Evolutionary conservation across 2,888 invertebrate species (phyloP), one percentile per base, ranked within the genome.

Genomic region (Caenorhabditis uteleia): DNA sequence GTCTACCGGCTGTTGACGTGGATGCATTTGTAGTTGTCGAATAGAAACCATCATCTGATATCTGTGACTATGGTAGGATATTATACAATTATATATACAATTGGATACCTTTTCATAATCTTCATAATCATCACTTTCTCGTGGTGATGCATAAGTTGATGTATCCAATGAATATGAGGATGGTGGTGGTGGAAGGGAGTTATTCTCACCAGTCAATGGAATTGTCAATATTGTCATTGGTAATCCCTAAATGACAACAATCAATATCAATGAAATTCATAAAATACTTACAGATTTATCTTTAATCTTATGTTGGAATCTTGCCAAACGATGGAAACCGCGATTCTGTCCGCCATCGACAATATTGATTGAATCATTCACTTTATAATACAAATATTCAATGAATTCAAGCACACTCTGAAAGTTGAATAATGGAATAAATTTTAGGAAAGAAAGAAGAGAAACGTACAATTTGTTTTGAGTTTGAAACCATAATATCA

Each of bases 21-120:
- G n/a, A n/a, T n/a, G n/a, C n/a, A n/a, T n/a, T 46, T 7, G 67
- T 57, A 4, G 44, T 54, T 1, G 49, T 50, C 12, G 60, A 62
- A 45, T 73, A 73, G 59, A 75, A 75, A 0, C 75, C 75, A 45
- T 75, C 75, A 38, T 75, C 75, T 4, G 73, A 73, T 8, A 75
- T 75, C 68, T 69, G 40, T 27, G 54, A 40, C 18, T 14, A 34
- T 25, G 1, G n/a, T 1, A 16, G 23, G 23, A 44, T n/a, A 23
- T 25, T 20, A 23, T 8, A 20, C 20, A 34, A 4, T 38, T 16
- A 45, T 16, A 53, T 2, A 10, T n/a, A n/a, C n/a, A n/a, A n/a
- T n/a, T n/a, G n/a, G n/a, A 12, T 7, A 68, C 64, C 46, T 62
- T 61, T 34, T 72, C 72, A 34, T 72, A 72, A 12, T 72, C 72